Evolutionary conservation across 2,797 vertebrate species (phyloP).

Genomic region (Hippoglossus hippoglossus): DNA sequence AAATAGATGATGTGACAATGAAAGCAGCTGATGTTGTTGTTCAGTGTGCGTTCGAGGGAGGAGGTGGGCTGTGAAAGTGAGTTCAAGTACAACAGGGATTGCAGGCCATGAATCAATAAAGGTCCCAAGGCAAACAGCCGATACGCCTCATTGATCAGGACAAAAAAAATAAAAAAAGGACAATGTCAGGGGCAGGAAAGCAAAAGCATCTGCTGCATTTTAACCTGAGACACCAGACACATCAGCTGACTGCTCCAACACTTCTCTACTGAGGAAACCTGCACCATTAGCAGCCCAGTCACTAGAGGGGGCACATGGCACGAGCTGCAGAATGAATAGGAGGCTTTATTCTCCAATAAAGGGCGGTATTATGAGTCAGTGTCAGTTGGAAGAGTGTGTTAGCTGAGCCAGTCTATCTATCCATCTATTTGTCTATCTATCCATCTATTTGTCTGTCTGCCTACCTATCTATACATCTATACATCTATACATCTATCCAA

Average conservation of each 20-base stretch:
- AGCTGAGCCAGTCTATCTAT: background rate
- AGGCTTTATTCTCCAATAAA: slow-evolving; percentile 31
- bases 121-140: slow-evolving; percentile 27
- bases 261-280: background rate
- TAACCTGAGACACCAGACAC: background rate
- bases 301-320: slow-evolving; percentile 59
- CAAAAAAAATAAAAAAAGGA: background rate
- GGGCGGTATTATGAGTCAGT: slow-evolving; percentile 11
- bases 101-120: slow-evolving; percentile 50
- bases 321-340: slow-evolving; percentile 21
- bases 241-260: slow-evolving; percentile 15
- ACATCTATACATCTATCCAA: too few species aligned
- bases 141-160: slow-evolving; percentile 13
- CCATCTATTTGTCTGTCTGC: too few species aligned
- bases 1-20: slow-evolving; percentile 54
- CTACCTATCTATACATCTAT: too few species aligned
- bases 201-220: slow-evolving; percentile 2
- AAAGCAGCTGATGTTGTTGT: slow-evolving; percentile 69
- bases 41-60: slow-evolving; percentile 43
- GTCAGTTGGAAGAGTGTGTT: slow-evolving; percentile 14
- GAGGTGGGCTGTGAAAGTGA: slow-evolving; percentile 19
- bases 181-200: background rate
- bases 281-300: slow-evolving; percentile 7
- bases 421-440: too few species aligned
- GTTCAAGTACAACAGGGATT: slow-evolving; percentile 20